Evolutionary conservation across 2,797 vertebrate species (phyloP).

Genomic region (Scleropages formosus): DNA sequence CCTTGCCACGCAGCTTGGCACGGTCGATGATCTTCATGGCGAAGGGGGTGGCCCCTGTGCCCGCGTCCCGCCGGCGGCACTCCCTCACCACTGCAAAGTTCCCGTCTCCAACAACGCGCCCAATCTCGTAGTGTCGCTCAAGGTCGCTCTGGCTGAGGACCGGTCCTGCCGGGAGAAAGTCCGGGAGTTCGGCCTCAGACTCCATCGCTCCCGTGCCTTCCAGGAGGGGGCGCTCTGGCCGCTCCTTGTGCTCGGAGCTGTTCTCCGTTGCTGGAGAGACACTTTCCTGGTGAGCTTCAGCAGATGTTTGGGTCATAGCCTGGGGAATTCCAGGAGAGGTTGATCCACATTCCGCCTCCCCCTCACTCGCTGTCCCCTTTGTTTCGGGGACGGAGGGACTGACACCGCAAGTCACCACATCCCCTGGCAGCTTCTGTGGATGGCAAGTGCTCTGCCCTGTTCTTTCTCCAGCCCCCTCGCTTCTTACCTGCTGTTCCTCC

Average conservation of each 20-base stretch:
- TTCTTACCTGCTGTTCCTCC: not conserved
- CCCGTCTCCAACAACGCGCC: constrained; percentile 86
- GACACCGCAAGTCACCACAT: not conserved
- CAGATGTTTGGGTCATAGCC: constrained; percentile 29
- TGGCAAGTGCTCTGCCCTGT: not conserved
- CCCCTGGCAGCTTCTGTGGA: not conserved
- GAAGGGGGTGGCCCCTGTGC: constrained; percentile 57
- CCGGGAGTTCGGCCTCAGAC: constrained; percentile 26
- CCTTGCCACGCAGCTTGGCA: constrained; percentile 85
- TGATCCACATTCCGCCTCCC: constrained; percentile 28
- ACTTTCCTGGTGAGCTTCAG: constrained; percentile 30
- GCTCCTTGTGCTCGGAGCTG: constrained; percentile 19
- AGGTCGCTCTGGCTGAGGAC: constrained; percentile 70
- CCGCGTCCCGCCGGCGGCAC: constrained; percentile 69
- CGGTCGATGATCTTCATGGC: constrained; percentile 93
- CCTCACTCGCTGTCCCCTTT: constrained; percentile 23
- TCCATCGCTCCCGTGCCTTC: not conserved
- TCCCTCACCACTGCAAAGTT: constrained; percentile 93
- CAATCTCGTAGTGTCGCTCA: constrained; percentile 79
- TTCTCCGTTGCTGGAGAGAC: constrained; percentile 23
- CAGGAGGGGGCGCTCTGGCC: not conserved
- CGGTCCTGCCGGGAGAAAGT: constrained; percentile 51
- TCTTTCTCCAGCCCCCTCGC: not conserved
- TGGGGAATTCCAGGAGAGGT: constrained; percentile 28
- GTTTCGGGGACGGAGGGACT: not conserved